Percentiles rank a stretch among this genome's conserved stretches.
Conservation (phyloP, 1,140 invertebrate species). For the Batillaria attramentaria region DNA sequence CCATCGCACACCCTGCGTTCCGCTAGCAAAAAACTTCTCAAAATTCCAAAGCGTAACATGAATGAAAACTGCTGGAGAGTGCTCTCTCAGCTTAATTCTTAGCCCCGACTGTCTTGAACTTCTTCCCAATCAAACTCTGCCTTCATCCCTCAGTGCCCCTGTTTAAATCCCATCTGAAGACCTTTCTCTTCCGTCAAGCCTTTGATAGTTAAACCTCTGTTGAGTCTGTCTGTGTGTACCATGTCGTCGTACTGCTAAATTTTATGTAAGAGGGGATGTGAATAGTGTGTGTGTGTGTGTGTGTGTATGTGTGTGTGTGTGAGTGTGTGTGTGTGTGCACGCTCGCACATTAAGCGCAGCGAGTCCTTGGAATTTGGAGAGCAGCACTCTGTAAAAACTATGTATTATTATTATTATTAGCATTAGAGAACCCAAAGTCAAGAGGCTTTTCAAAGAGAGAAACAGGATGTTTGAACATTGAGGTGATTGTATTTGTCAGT, state of each 20-base stretch:
- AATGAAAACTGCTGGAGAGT: too few species aligned
- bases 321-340: constrained; percentile 16
- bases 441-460: too few species aligned
- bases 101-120: too few species aligned
- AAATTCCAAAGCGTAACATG: too few species aligned
- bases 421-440: too few species aligned
- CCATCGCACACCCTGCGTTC: too few species aligned
- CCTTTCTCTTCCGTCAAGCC: not conserved
- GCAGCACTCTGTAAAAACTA: not conserved
- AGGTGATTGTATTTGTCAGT: not conserved
- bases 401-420: not conserved
- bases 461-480: not conserved
- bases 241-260: not conserved
- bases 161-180: not conserved
- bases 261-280: not conserved
- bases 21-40: too few species aligned
- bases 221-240: not conserved
- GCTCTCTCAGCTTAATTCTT: too few species aligned
- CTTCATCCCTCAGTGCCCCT: not conserved
- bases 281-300: not conserved
- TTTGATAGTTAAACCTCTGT: not conserved
- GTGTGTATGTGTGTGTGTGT: not conserved
- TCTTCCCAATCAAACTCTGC: not conserved
- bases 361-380: too few species aligned
- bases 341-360: too few species aligned